Conservation (phyloP, 2,113 vertebrate species). For the Ploceus nigricollis region DNA sequence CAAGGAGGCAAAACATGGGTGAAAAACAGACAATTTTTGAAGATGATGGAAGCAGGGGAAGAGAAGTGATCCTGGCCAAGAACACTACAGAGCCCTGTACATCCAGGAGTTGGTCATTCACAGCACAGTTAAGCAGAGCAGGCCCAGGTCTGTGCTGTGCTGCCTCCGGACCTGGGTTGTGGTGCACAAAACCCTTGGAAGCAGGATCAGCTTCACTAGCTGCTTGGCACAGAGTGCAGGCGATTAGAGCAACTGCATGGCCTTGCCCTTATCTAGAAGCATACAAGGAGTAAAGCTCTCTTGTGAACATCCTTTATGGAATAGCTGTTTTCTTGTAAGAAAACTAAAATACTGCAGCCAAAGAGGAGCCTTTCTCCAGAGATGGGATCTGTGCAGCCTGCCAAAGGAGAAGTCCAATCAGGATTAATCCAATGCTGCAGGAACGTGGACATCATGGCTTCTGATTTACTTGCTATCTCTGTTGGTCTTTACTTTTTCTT, state of each 20-base stretch:
- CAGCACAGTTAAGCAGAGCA: neutral
- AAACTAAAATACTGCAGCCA: neutral
- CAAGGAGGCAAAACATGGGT: neutral
- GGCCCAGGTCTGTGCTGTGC: neutral
- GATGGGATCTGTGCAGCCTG: neutral
- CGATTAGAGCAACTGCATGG: fast-evolving
- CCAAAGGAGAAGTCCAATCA: neutral
- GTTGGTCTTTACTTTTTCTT: neutral
- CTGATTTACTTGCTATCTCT: neutral
- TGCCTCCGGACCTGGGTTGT: neutral
- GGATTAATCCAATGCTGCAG: neutral
- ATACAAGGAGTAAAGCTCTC: neutral
- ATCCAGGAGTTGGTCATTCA: neutral
- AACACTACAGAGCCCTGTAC: neutral
- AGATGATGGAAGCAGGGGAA: neutral
- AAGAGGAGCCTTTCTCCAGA: neutral
- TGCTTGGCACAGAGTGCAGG: neutral
- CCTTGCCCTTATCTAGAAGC: neutral
- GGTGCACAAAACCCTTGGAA: neutral
- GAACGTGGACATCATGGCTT: fast-evolving
- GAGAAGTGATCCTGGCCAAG: neutral
- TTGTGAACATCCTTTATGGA: neutral
- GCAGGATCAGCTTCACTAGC: neutral
- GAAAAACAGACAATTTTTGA: neutral
- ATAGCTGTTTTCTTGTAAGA: neutral